phyloP scores from a whole-genome alignment of 2,797 vertebrate species.

The Enteromius thamalakanensis region DNA sequence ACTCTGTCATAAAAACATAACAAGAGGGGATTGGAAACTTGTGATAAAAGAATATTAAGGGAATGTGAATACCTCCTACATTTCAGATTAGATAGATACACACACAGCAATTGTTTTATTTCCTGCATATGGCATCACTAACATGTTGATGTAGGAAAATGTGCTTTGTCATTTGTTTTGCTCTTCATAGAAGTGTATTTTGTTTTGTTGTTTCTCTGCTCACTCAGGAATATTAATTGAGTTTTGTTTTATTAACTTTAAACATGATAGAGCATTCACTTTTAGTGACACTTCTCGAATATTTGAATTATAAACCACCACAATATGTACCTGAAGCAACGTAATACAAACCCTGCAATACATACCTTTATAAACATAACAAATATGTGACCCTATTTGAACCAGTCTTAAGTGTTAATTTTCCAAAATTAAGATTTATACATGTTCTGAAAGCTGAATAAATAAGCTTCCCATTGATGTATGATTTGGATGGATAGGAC shows the following conservation, averaged over 20 bases:
- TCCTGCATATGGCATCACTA: neutral
- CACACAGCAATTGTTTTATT: neutral
- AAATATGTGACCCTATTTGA: no score
- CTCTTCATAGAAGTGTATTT: neutral
- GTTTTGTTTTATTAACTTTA: neutral
- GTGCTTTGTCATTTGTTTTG: neutral
- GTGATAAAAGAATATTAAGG: slow-evolving; percentile 31
- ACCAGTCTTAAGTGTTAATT: no score
- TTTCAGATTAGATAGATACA: slow-evolving; percentile 22
- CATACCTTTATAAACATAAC: no score
- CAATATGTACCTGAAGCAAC: no score
- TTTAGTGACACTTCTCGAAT: no score
- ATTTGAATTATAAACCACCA: no score
- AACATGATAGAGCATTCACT: no score
- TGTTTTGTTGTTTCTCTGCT: neutral
- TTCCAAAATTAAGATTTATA: no score
- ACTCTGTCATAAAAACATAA: slow-evolving; percentile 7
- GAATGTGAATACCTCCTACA: neutral
- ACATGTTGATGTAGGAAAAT: neutral
- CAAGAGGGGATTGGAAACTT: slow-evolving; percentile 11
- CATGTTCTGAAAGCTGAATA: no score
- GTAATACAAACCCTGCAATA: no score
- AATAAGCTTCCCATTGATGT: no score
- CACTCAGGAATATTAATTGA: neutral
- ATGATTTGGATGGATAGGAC: no score